Percentiles rank a stretch among this genome's conserved stretches.
These are phyloP conservation scores for Willowsia nigromaculata DNA, from an alignment of 2,888 invertebrate species.

Conservation along the genomic window DNA sequence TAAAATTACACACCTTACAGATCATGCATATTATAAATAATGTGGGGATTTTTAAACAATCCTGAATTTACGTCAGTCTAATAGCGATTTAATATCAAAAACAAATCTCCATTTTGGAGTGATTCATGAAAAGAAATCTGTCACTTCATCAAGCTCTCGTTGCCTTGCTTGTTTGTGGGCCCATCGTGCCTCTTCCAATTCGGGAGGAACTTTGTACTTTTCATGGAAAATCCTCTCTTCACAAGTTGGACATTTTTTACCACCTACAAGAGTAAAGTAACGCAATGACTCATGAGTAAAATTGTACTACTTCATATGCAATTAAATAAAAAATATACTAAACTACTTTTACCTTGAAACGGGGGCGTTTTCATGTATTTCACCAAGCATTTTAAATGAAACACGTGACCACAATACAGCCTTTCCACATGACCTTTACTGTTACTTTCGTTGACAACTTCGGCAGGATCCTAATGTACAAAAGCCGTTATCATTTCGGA, in stretches of 20 bases:
- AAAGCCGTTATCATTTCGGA: no score
- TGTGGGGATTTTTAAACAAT: neutral
- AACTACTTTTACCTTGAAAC: constrained; percentile 84
- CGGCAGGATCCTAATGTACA: constrained; percentile 81
- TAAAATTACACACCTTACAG: neutral
- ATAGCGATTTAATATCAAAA: neutral
- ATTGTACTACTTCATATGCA: no score
- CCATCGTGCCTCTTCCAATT: constrained; percentile 87
- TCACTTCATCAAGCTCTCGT: constrained; percentile 87
- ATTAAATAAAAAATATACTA: no score
- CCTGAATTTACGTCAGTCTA: neutral
- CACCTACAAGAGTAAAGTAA: constrained; percentile 81
- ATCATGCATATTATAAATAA: neutral
- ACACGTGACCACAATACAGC: constrained; percentile 87
- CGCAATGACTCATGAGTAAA: no score
- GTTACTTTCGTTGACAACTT: constrained; percentile 82
- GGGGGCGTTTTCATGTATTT: constrained; percentile 87
- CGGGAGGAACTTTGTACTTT: constrained; percentile 86
- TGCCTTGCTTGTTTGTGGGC: constrained; percentile 88
- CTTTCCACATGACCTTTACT: constrained; percentile 85
- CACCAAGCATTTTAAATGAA: constrained; percentile 86
- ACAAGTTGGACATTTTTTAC: constrained; percentile 86
- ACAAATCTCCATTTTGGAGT: no score
- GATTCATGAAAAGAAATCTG: constrained; percentile 84
- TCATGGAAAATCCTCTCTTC: constrained; percentile 86